These are phyloP conservation scores for Callyntrura sp. DNA, from an alignment of 2,888 invertebrate species.

Conservation along the genomic window DNA sequence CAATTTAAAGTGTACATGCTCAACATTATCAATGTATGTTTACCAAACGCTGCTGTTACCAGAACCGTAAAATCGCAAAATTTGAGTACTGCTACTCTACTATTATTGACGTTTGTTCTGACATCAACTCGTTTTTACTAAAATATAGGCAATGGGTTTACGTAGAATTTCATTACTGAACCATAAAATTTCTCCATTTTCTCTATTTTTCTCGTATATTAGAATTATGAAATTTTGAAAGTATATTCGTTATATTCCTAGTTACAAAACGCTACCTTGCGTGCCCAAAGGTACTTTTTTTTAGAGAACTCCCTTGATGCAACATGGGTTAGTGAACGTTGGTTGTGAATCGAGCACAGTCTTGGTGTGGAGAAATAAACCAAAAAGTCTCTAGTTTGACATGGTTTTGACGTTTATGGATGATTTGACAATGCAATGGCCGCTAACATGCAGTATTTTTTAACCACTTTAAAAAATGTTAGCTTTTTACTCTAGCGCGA, in stretches of 20 bases:
- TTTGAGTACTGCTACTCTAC: not conserved
- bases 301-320: not conserved
- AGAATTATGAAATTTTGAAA: too few species aligned
- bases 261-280: not conserved
- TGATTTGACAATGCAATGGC: slow-evolving; percentile 56
- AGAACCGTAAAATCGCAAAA: not conserved
- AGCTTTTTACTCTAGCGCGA: not conserved
- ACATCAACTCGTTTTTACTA: not conserved
- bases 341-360: not conserved
- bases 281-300: not conserved
- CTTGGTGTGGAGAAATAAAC: slow-evolving; percentile 12
- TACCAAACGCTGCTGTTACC: not conserved
- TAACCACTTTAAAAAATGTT: slow-evolving; percentile 1
- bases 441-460: not conserved
- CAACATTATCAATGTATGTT: not conserved
- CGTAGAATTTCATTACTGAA: not conserved
- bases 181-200: not conserved
- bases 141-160: not conserved
- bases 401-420: slow-evolving; percentile 57
- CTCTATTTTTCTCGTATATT: not conserved
- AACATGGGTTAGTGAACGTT: not conserved
- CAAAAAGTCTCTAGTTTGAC: slow-evolving; percentile 10
- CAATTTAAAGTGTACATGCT: not conserved
- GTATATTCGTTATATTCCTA: not conserved
- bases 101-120: too few species aligned